These are phyloP conservation scores for Drosophila micromelanica DNA, from an alignment of 1,140 invertebrate species.

Conservation along the genomic window DNA sequence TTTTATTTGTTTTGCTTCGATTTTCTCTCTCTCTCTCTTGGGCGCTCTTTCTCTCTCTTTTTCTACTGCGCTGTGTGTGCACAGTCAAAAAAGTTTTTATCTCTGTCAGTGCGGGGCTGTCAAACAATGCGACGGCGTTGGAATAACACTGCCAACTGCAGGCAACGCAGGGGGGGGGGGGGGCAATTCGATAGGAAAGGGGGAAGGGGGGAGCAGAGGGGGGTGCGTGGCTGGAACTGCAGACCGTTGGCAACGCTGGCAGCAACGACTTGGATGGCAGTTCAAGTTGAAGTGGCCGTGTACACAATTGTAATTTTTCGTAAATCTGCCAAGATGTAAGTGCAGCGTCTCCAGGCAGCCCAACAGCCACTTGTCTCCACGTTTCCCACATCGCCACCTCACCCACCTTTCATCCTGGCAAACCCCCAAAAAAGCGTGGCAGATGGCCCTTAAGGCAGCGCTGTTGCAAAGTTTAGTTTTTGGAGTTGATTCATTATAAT, in stretches of 20 bases:
- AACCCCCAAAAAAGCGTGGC: conserved; percentile 1
- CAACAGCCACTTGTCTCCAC: too few species aligned
- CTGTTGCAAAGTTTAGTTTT: conserved; percentile 62
- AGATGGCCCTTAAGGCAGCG: conserved; percentile 39
- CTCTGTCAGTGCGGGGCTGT: conserved; percentile 46
- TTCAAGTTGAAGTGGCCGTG: conserved; percentile 74
- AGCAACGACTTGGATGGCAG: conserved; percentile 49
- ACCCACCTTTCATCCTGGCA: not conserved
- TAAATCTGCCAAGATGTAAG: conserved; percentile 59
- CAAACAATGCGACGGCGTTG: conserved; percentile 74
- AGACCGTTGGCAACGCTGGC: conserved; percentile 27
- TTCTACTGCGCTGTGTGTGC: not conserved
- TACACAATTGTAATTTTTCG: conserved; percentile 77
- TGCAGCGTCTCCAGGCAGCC: conserved; percentile 12
- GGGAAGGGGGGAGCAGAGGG: not conserved
- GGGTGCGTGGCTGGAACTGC: conserved; percentile 3
- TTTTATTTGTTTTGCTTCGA: conserved; percentile 40
- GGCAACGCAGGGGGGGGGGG: conserved; percentile 17
- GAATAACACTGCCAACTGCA: conserved; percentile 77
- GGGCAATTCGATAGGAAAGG: not conserved
- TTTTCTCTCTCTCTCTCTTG: conserved; percentile 27
- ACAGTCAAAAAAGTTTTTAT: conserved; percentile 52
- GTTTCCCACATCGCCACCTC: too few species aligned
- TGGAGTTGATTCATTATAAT: conserved; percentile 68
- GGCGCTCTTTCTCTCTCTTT: not conserved